Base-by-base conservation (phyloP, 1,140 invertebrate genomes). In the Drosophila varians region DNA sequence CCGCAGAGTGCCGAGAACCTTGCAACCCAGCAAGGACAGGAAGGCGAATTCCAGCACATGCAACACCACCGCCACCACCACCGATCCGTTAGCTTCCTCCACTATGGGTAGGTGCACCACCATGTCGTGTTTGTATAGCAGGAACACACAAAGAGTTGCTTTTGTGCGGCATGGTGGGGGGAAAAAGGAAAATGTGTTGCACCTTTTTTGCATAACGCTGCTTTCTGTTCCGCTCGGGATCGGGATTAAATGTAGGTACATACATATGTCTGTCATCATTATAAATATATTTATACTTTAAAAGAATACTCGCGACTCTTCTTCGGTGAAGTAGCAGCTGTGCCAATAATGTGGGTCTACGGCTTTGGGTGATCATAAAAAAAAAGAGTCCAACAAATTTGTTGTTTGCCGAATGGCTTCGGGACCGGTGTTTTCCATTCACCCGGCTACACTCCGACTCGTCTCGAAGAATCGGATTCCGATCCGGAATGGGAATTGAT, bases 131-230 rank as follows among this genome's bases (percentile, higher is more conserved):
- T 75, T 75, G 72, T 53, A 28, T 66, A 82, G 45, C 56, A 80
- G 69, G 64, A 77, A 83, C 61, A 83, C 71, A 86, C 82, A 86
- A 86, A 87, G 82, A 87, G 82, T 82, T 82, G 82, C 28, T 86
- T 57, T 87, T 86, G 74, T 86, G 53, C n/a, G n/a, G n/a, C n/a
- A n/a, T n/a, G n/a, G n/a, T 28, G 58, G 19, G 16, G 38, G 55
- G n/a, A n/a, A n/a, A 52, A 74, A 62, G 80, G 79, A 87, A 87
- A 87, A 53, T 66, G 47, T 68, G 82, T 86, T 74, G 77, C 82
- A 86, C 82, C 82, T 87, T 86, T 84, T 80, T 83, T 83, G 78
- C 78, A 83, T 83, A 83, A 83, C 56, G 79, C 60, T 21, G 49
- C 47, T 56, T 73, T 55, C 48, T 55, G 66, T 82, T 82, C 64